Base-by-base conservation (phyloP, 2,797 vertebrate genomes). In the Cyclura pinguis region DNA sequence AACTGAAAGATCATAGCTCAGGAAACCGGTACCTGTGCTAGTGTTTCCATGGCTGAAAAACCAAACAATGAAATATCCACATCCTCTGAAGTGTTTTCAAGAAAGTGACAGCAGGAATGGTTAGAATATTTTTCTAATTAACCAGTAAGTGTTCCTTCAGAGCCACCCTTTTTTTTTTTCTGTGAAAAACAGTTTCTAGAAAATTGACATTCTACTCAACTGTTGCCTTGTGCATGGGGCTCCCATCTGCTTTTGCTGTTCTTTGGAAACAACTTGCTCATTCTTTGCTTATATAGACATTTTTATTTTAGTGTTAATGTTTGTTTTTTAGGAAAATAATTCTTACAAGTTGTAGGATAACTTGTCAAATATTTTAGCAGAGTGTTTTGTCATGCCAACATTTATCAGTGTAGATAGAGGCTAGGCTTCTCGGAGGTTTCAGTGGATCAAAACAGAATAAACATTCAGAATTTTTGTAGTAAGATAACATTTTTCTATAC, bases 291-390 rank as follows among this genome's bases (percentile, higher is more conserved):
- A 85, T 9, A 6, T 29, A 88, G 38, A 82, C 0, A 1, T 1
- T n/a, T 76, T 69, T 87, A 77, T 20, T 87, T 73, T 32, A 85
- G 67, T 80, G 85, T 82, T 89, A 81, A 59, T 38, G 4, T 83
- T 91, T 89, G 88, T 57, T 84, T 89, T 67, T 69, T 69, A 32
- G 29, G 80, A n/a, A 85, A 81, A 77, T 64, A 76, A 88, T 88
- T 50, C 78, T 86, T 50, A 9, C 47, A 89, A 88, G 50, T 92
- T 85, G 88, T 1, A 67, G 72, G 80, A 12, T 42, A 89, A 85
- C 72, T 20, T 82, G 76, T 92, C 85, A 87, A 73, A 52, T 50
- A 72, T 67, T 22, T 1, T 88, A 89, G 88, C 90, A 86, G 87
- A 86, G 62, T 9, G 2, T 86, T 94, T 91, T 77, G 62, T 84